A percentile compares a stretch with the other conserved stretches of the same genome.
Conservation (phyloP, 2,113 vertebrate species). For the Hymenochirus boettgeri region DNA sequence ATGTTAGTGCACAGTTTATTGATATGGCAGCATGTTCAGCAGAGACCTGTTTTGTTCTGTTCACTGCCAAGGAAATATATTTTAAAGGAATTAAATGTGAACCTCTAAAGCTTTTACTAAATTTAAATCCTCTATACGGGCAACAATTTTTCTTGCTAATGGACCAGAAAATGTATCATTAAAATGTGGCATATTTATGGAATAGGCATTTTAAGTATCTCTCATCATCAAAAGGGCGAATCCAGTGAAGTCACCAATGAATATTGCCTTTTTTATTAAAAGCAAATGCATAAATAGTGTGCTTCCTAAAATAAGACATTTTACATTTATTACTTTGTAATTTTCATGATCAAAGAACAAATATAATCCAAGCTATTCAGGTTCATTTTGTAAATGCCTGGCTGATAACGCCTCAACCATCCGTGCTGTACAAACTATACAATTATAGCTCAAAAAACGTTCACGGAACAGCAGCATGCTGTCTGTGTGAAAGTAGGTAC, state of each 20-base stretch:
- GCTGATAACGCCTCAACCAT: too few relatives aligned
- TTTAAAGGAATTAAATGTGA: slow-evolving; percentile 22
- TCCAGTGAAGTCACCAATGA: slow-evolving; percentile 8
- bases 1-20: slow-evolving; percentile 6
- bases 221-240: slow-evolving; percentile 7
- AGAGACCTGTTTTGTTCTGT: slow-evolving; percentile 11
- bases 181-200: slow-evolving; percentile 22
- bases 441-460: too few relatives aligned
- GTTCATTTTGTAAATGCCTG: neutral
- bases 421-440: too few relatives aligned
- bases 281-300: neutral
- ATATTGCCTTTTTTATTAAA: slow-evolving; percentile 10
- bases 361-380: neutral
- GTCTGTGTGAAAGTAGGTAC: too few relatives aligned
- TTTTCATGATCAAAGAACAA: neutral
- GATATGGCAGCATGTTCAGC: slow-evolving; percentile 4
- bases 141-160: slow-evolving; percentile 23
- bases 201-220: slow-evolving; percentile 19
- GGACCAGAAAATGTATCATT: slow-evolving; percentile 19
- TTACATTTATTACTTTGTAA: too few relatives aligned
- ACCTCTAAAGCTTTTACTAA: slow-evolving; percentile 10
- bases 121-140: slow-evolving; percentile 14
- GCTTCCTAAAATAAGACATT: too few relatives aligned
- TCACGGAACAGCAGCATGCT: too few relatives aligned
- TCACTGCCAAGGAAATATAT: slow-evolving; percentile 15